Percentiles rank a stretch among this genome's conserved stretches.
Conservation (phyloP, 2,113 vertebrate genomes). For the Pygoscelis antarcticus region DNA sequence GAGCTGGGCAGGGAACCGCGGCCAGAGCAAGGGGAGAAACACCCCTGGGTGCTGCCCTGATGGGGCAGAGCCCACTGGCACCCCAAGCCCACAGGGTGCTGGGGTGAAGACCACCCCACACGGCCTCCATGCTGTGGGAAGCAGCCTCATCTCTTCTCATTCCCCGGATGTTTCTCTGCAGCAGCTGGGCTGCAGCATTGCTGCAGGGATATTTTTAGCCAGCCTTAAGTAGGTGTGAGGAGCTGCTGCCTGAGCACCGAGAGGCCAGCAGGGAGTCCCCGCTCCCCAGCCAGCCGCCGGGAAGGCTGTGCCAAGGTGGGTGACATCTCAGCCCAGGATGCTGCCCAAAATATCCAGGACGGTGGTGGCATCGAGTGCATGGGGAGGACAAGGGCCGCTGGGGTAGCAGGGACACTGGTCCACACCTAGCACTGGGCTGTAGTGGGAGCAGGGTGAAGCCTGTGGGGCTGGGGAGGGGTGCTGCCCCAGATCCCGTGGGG, state of each 20-base stretch:
- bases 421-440: neutral
- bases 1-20: rapidly evolving
- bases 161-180: neutral
- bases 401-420: neutral
- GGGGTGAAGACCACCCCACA: rapidly evolving
- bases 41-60: neutral
- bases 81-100: rapidly evolving
- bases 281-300: neutral
- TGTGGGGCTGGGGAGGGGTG: neutral
- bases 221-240: neutral
- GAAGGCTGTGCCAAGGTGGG: rapidly evolving
- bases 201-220: neutral
- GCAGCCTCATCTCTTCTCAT: neutral
- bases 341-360: rapidly evolving
- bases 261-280: rapidly evolving
- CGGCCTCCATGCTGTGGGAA: rapidly evolving
- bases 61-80: neutral
- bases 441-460: neutral
- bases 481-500: rapidly evolving
- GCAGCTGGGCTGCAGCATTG: neutral
- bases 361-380: rapidly evolving
- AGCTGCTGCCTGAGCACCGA: neutral
- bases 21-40: neutral
- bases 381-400: neutral
- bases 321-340: neutral